Evolutionary conservation across 37 sponge, comb jelly and placozoan genomes (phyloP).

Genomic region (Cliona cf. orientalis): DNA sequence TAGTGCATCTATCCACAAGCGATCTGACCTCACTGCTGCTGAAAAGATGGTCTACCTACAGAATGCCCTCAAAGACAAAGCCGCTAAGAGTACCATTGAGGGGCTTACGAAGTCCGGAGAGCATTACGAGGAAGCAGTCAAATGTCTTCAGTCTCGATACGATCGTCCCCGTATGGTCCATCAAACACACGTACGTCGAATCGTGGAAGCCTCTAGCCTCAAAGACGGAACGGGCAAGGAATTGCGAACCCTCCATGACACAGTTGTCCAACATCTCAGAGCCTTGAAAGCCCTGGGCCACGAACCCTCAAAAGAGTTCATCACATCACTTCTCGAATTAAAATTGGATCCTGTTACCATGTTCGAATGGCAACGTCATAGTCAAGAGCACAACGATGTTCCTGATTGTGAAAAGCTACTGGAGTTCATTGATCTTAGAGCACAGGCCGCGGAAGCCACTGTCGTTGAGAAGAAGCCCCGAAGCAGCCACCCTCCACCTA

Average conservation of each 20-base stretch:
- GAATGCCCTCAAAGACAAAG: constrained; percentile 13
- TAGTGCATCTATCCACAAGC: constrained; percentile 24
- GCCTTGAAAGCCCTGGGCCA: too few species aligned
- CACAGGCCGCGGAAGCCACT: constrained; percentile 14
- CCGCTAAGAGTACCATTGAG: constrained; percentile 21
- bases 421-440: constrained; percentile 7
- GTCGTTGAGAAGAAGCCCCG: neutral
- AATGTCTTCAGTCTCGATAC: constrained; percentile 24
- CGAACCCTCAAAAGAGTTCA: constrained; percentile 21
- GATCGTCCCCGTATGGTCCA: constrained; percentile 28
- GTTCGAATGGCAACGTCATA: constrained; percentile 45
- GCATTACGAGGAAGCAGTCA: constrained; percentile 21
- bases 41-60: constrained; percentile 38
- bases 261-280: too few species aligned
- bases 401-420: constrained; percentile 12
- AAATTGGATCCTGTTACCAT: constrained; percentile 25
- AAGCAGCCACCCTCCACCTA: too few species aligned
- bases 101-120: constrained; percentile 24
- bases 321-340: constrained; percentile 30
- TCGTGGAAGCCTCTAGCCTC: too few species aligned
- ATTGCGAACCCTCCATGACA: too few species aligned
- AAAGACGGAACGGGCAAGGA: constrained; percentile 39
- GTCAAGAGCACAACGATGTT: constrained; percentile 5
- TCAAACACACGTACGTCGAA: too few species aligned
- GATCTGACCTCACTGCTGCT: neutral